Percentiles rank a stretch among this genome's conserved stretches.
Evolutionary conservation across 1,140 invertebrate genomes (phyloP).

Genomic region (Zaprionus davidi): DNA sequence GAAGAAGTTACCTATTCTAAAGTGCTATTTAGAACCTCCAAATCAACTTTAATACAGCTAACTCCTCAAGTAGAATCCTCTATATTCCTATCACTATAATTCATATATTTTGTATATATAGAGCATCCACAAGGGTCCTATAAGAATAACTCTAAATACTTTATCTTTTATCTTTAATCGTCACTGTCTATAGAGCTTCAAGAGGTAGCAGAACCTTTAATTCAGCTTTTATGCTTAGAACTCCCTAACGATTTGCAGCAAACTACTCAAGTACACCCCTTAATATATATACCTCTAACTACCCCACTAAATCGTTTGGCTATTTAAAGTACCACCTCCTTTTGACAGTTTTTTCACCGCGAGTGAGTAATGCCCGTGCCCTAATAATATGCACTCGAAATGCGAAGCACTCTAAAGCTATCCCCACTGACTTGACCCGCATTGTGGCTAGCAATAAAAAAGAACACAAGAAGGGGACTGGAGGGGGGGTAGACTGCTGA

Average conservation of each 20-base stretch:
- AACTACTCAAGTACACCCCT: neutral
- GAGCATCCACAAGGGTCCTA: neutral
- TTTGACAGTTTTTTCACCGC: neutral
- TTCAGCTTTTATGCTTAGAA: no score
- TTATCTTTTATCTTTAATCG: neutral
- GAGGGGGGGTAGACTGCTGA: conserved; percentile 8
- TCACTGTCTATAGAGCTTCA: neutral
- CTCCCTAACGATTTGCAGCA: neutral
- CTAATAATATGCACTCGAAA: conserved; percentile 26
- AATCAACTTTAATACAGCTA: no score
- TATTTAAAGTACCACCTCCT: neutral
- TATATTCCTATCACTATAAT: no score
- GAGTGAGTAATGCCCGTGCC: neutral
- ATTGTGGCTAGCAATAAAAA: conserved; percentile 46
- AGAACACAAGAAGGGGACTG: neutral
- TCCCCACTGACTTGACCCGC: conserved; percentile 28
- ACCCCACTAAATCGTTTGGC: neutral
- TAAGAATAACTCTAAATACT: no score
- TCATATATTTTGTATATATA: no score
- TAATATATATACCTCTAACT: neutral
- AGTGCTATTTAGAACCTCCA: no score
- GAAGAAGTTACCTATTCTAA: no score
- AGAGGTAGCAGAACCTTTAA: neutral
- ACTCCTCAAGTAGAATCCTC: no score
- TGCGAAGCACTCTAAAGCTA: conserved; percentile 25